These are phyloP conservation scores for Morelia viridis DNA, from an alignment of 2,797 vertebrate species.

Conservation along the genomic window DNA sequence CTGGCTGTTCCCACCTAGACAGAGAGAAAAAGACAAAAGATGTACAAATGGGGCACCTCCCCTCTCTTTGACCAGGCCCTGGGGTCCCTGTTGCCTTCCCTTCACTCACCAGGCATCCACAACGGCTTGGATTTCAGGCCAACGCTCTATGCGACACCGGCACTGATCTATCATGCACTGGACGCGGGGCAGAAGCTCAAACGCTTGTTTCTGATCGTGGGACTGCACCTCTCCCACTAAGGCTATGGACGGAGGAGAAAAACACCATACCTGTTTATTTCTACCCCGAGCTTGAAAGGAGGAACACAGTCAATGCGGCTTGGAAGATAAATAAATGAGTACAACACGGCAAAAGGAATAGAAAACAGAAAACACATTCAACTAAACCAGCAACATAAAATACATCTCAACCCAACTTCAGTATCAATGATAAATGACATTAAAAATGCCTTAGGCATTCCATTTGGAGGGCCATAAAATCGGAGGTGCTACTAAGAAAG, in stretches of 20 bases:
- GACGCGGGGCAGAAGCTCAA: conserved; percentile 72
- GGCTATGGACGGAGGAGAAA: conserved; percentile 53
- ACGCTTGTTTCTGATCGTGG: conserved; percentile 74
- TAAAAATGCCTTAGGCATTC: neutral
- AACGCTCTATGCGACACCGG: conserved; percentile 67
- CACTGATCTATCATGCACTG: conserved; percentile 68
- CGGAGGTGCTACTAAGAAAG: too few species aligned
- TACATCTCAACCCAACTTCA: neutral
- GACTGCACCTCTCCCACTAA: conserved; percentile 69
- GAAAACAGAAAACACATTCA: neutral
- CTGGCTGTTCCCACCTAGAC: conserved; percentile 83
- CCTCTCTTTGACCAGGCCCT: neutral
- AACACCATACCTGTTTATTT: neutral
- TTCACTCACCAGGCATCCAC: conserved; percentile 77
- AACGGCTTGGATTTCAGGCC: conserved; percentile 70
- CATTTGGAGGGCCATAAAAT: too few species aligned
- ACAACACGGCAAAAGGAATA: neutral
- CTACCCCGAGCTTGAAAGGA: neutral
- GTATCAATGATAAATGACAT: neutral
- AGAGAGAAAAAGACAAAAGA: neutral
- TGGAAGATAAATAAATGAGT: neutral
- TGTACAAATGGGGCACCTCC: neutral
- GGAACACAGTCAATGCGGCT: neutral
- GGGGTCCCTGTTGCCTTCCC: too few species aligned
- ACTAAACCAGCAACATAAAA: neutral